These are phyloP conservation scores for Campylomormyrus tamandua DNA, from an alignment of 2,113 vertebrate genomes.

Conservation along the genomic window DNA sequence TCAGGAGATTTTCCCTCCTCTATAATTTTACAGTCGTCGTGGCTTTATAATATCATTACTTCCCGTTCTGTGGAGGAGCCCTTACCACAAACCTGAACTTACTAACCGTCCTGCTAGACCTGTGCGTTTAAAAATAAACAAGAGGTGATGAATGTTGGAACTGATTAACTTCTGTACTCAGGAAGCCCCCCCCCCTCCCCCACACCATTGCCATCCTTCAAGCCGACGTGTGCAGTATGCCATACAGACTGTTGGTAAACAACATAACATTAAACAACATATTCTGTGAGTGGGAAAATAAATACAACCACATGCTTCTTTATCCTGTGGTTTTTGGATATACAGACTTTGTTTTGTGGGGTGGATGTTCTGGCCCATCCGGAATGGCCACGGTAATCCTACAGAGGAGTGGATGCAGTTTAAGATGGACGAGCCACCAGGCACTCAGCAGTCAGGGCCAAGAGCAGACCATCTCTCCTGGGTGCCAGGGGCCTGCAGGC, in stretches of 20 bases:
- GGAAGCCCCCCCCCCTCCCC: background rate
- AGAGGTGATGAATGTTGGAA: background rate
- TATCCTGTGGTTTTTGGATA: background rate
- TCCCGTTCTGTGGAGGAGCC: conserved; percentile 26
- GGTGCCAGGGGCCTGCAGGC: background rate
- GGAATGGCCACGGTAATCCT: background rate
- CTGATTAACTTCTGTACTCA: background rate
- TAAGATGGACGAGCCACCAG: background rate
- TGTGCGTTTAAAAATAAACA: conserved; percentile 10
- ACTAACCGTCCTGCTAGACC: background rate
- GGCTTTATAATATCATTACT: conserved; percentile 25
- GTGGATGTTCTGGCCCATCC: background rate
- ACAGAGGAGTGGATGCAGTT: background rate
- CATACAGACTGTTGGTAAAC: background rate
- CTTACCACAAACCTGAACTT: conserved; percentile 9
- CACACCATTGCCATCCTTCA: background rate
- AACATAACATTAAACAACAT: background rate
- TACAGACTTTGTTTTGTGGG: background rate
- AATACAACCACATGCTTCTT: background rate
- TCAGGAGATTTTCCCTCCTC: background rate
- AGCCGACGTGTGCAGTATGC: too few relatives aligned
- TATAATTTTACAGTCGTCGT: conserved; percentile 16
- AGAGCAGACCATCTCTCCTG: background rate
- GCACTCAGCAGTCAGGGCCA: background rate
- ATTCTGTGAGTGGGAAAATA: background rate